Evolutionary conservation across 2,888 invertebrate genomes (phyloP).

Genomic region (Hypsopygia costalis): DNA sequence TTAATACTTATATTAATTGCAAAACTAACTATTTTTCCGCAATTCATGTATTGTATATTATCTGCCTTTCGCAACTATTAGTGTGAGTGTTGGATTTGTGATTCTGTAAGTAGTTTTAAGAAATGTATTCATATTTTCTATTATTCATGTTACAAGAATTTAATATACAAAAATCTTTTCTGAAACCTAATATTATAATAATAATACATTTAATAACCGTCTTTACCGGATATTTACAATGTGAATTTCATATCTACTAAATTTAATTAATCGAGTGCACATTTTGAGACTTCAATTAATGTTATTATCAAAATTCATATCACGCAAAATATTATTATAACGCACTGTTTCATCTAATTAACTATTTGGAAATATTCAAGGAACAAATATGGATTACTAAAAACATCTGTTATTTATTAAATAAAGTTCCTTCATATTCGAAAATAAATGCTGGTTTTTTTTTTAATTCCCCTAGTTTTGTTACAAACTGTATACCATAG

Average conservation of each 20-base stretch:
- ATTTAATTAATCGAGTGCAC: constrained; percentile 50
- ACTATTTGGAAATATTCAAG: constrained; percentile 41
- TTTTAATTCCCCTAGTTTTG: constrained; percentile 16
- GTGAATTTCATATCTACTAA: constrained; percentile 52
- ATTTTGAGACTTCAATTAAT: constrained; percentile 39
- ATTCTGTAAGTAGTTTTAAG: constrained; percentile 65
- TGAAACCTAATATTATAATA: constrained; percentile 58
- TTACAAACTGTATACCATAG: too few relatives aligned
- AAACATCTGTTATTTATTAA: constrained; percentile 69
- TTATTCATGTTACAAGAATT: constrained; percentile 62
- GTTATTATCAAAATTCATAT: constrained; percentile 55
- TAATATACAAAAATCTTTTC: constrained; percentile 61
- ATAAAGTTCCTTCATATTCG: constrained; percentile 75
- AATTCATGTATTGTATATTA: not conserved
- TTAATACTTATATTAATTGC: constrained; percentile 16
- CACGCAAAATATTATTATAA: constrained; percentile 52
- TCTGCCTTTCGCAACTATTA: constrained; percentile 16
- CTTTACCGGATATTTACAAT: constrained; percentile 55
- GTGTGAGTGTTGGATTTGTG: constrained; percentile 68
- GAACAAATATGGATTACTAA: constrained; percentile 43
- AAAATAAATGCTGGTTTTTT: constrained; percentile 26
- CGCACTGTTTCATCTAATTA: constrained; percentile 62
- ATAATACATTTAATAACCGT: constrained; percentile 40
- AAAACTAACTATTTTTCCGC: constrained; percentile 4
- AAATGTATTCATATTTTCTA: constrained; percentile 77